Base-by-base conservation (phyloP, 2,888 invertebrate species). In the Entomobrya multifasciata region DNA sequence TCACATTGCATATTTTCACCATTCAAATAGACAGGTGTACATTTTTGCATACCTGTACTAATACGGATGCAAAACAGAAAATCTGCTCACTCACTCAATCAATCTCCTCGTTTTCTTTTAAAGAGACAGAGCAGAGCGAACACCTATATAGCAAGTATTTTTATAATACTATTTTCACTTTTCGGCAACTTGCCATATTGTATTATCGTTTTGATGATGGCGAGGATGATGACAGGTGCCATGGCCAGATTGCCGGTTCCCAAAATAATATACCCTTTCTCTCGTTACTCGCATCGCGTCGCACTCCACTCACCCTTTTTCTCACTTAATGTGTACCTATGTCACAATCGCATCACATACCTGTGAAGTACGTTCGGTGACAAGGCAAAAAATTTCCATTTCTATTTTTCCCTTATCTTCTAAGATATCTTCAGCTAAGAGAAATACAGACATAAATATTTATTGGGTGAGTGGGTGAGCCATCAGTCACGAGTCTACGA, bases 201-300 rank as follows among this genome's bases (percentile, higher is more conserved):
- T 44, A 13, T 5, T n/a, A 30, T 60, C 8, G 27, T 27, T 36
- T 36, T 30, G 60, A 30, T 30, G 60, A 25, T 65, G 65, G 65
- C 65, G 65, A 65, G n/a, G 20, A 65, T 65, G 47, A 47, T 78
- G 81, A 83, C 76, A 76, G 72, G 60, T 84, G 84, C 76, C 84
- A 84, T 49, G 57, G 20, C 65, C 84, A 84, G 60, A 41, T 77
- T 84, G 52, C 52, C 77, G 84, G 84, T 84, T 84, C 84, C 84
- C 84, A 84, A 84, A 84, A 44, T 65, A 65, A 65, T 41, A n/a
- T 17, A n/a, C 65, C 17, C 8, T 22, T 20, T 36, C 65, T 36
- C 13, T 36, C 27, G 65, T n/a, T 47, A 4, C 2, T 57, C 11
- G 11, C 57, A 4, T 20, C 55, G 17, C 20, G 11, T 55, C 55